Conservation (phyloP, 1,140 invertebrate genomes). For the Drosophila persimilis region DNA sequence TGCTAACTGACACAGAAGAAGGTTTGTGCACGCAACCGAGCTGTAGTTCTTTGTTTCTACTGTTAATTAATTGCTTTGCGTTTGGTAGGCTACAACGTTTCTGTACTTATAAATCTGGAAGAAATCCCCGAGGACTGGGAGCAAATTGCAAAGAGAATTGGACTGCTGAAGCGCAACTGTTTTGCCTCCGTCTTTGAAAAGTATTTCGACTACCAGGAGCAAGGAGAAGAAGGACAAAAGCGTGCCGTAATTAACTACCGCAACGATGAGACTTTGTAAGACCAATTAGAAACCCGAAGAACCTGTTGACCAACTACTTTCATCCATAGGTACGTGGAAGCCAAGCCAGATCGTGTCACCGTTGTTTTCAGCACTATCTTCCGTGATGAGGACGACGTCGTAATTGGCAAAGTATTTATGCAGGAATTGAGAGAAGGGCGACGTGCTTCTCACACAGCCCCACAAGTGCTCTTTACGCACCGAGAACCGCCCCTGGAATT, state of each 20-base stretch:
- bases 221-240: conserved; percentile 94
- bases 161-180: conserved; percentile 98
- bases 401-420: conserved; percentile 99
- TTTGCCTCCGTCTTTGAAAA: conserved; percentile 99
- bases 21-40: conserved; percentile 85
- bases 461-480: conserved; percentile 96
- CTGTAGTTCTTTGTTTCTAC: background rate
- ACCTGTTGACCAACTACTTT: background rate
- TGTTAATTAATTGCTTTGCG: conserved; percentile 21
- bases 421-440: conserved; percentile 99
- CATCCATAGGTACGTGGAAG: conserved; percentile 94
- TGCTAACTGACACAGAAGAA: conserved; percentile 92
- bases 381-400: conserved; percentile 98
- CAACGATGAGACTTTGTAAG: conserved; percentile 99
- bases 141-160: conserved; percentile 94
- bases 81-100: conserved; percentile 94
- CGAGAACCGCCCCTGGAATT: conserved; percentile 98
- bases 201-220: conserved; percentile 99
- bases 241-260: conserved; percentile 99
- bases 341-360: conserved; percentile 98
- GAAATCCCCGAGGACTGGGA: conserved; percentile 96
- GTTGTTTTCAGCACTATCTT: conserved; percentile 99
- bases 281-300: conserved; percentile 33
- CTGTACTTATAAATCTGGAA: conserved; percentile 96
- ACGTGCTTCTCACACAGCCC: conserved; percentile 96